These are phyloP conservation scores for Drosophila imparisetae DNA, from an alignment of 2,888 invertebrate genomes.

Conservation along the genomic window DNA sequence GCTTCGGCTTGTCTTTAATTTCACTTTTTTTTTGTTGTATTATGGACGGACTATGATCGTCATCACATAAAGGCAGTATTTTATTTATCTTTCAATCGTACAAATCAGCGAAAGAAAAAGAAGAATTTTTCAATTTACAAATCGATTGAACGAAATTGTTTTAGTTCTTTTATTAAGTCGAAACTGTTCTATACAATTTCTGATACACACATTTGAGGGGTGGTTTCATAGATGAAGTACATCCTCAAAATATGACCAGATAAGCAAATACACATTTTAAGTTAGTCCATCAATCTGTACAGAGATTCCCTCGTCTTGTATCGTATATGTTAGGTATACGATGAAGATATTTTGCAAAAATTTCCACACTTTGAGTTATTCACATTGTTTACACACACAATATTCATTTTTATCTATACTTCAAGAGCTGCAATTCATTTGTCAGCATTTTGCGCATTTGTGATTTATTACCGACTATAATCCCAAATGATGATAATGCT, in stretches of 20 bases:
- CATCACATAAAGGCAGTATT: slow-evolving; percentile 15
- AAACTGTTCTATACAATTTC: not conserved
- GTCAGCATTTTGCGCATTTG: slow-evolving; percentile 25
- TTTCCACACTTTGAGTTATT: not conserved
- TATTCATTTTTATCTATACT: not conserved
- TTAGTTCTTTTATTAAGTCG: not conserved
- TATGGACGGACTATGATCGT: slow-evolving; percentile 11
- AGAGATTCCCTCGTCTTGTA: no score
- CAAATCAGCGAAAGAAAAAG: slow-evolving; percentile 8
- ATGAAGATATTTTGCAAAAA: not conserved
- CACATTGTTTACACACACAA: slow-evolving; percentile 13
- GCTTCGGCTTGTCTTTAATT: slow-evolving; percentile 23
- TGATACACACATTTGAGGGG: not conserved
- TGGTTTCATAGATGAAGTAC: not conserved
- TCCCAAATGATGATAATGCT: slow-evolving; percentile 21
- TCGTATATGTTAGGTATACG: not conserved
- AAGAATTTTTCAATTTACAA: slow-evolving; percentile 10
- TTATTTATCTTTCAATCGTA: slow-evolving; percentile 18
- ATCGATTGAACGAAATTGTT: not conserved
- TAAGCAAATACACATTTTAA: not conserved
- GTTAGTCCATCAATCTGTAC: not conserved
- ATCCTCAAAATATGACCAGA: not conserved
- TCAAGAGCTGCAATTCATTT: slow-evolving; percentile 25
- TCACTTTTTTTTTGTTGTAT: slow-evolving; percentile 12
- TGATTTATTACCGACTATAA: slow-evolving; percentile 16